Conservation (phyloP, 2,888 invertebrate species). For the Drosophila yooni region DNA sequence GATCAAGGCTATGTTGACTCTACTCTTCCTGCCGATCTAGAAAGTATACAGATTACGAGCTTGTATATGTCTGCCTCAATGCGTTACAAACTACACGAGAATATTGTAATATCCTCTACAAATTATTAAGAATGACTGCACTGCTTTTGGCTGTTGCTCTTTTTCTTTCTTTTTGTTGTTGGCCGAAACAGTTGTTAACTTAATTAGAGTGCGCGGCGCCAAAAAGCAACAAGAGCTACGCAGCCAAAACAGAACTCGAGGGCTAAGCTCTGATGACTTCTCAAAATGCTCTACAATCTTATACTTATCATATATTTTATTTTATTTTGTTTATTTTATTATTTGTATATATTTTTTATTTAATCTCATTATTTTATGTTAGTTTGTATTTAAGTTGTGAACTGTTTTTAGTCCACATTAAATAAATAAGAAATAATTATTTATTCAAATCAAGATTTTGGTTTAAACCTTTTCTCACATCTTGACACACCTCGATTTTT, state of each 20-base stretch:
- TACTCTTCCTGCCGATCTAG: neutral
- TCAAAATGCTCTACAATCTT: conserved; percentile 2
- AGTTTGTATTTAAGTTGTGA: neutral
- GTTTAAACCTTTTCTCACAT: neutral
- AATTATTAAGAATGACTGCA: conserved; percentile 41
- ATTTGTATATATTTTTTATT: neutral
- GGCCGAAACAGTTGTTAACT: conserved; percentile 68
- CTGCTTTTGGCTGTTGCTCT: conserved; percentile 43
- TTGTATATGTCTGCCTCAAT: neutral
- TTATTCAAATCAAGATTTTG: neutral
- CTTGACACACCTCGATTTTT: neutral
- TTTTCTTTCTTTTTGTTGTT: conserved; percentile 3
- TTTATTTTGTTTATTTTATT: neutral
- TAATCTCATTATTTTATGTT: neutral
- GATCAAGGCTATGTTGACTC: neutral
- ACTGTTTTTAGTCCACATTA: neutral
- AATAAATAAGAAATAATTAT: neutral
- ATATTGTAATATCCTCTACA: neutral
- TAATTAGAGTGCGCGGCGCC: conserved; percentile 66
- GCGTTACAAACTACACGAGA: neutral
- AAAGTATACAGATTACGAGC: too few species aligned
- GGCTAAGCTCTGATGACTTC: neutral
- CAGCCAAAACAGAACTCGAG: conserved; percentile 26
- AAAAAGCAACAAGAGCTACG: conserved; percentile 47
- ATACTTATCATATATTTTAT: too few species aligned